A percentile compares a stretch with the other conserved stretches of the same genome.
Evolutionary conservation across 2,888 invertebrate genomes (phyloP).

Genomic region (Himalopsyche anomala): DNA sequence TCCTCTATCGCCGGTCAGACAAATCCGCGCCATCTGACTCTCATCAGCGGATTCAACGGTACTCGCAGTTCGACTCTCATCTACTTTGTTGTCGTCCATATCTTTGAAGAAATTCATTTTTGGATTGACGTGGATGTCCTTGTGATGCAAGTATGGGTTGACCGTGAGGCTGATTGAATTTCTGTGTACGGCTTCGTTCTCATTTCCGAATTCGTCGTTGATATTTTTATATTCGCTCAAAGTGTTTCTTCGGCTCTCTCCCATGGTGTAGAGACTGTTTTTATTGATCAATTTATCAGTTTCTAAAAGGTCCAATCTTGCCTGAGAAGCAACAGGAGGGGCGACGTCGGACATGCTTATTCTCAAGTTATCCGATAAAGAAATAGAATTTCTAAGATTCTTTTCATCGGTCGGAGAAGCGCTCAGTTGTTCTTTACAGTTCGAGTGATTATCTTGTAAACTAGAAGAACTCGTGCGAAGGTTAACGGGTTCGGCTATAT

Average conservation of each 20-base stretch:
- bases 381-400: constrained; percentile 69
- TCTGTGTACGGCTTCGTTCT: constrained; percentile 57
- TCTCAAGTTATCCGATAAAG: constrained; percentile 63
- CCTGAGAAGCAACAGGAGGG: constrained; percentile 41
- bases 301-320: constrained; percentile 54
- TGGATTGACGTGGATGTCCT: constrained; percentile 77
- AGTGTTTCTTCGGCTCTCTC: constrained; percentile 72
- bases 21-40: background rate
- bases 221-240: constrained; percentile 63
- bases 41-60: constrained; percentile 32
- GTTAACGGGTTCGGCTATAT: constrained; percentile 68
- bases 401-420: constrained; percentile 69
- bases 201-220: constrained; percentile 57
- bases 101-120: constrained; percentile 71
- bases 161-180: constrained; percentile 64
- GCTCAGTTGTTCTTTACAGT: constrained; percentile 67
- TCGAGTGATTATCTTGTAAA: constrained; percentile 70
- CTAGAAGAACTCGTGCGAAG: constrained; percentile 71
- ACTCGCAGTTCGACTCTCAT: constrained; percentile 41
- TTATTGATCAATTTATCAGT: constrained; percentile 63
- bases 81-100: constrained; percentile 43
- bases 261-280: constrained; percentile 67
- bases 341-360: constrained; percentile 59
- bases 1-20: background rate
- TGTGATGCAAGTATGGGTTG: constrained; percentile 68